Evolutionary conservation across 2,113 vertebrate genomes (phyloP), one percentile per base, ranked within the genome.

Genomic region (Verasper variegatus): DNA sequence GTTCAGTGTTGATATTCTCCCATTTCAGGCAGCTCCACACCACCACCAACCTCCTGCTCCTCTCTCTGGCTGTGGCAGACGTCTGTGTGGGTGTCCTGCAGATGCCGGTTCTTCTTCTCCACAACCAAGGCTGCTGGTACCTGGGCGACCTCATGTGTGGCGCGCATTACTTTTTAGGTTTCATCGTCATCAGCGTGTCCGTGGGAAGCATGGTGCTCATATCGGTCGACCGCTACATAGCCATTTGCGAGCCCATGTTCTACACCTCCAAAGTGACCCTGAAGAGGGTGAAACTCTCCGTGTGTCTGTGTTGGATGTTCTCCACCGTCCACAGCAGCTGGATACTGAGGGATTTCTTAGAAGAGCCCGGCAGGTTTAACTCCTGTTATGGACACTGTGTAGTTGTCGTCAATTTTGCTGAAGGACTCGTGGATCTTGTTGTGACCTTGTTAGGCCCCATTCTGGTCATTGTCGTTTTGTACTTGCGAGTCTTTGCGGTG

Each of bases 231-330:
- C 60, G 67, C 24, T 80, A 74, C 3, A 21, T 80, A 12, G 77
- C 70, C 14, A 60, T 75, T n/a, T 81, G 79, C 74, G 24, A 59
- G 14, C 54, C 72, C 68, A 49, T 81, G 45, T 13, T 3, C 12
- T 75, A 64, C 81, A 83, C 52, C 58, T 85, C 62, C 26, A 75
- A 52, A 26, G 55, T 85, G 3, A 88, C 83, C 2, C 62, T 73
- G 47, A 71, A 1, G n/a, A 88, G 23, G 37, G 71, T 75, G 13
- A 0, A 64, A 23, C 59, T 78, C 5, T 71, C 60, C 40, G 73
- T 86, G 3, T 35, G 14, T 40, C 11, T 82, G 15, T 68, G 65
- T 47, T 90, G 81, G 61, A 20, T 69, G 12, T 69, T 23, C 27
- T 57, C 68, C 26, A 2, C 37, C 42, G 37, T 69, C 1, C 68